Percentiles rank a stretch among this genome's conserved stretches.
Conservation (phyloP, 2,113 vertebrate genomes). For the Columba janthina region DNA sequence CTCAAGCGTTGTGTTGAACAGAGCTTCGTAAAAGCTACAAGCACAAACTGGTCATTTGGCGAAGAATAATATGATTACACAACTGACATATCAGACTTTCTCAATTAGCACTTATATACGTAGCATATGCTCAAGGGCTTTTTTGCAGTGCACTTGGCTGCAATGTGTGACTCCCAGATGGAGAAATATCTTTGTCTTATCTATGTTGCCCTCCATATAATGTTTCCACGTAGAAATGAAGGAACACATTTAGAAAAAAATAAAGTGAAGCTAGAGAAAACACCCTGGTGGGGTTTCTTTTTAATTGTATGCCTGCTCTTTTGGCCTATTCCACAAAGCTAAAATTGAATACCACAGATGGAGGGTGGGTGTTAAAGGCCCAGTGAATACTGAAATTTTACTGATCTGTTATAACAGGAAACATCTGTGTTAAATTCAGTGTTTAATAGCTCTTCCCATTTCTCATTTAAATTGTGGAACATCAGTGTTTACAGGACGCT, state of each 20-base stretch:
- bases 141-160: constrained; percentile 8
- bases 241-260: neutral
- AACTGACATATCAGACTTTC: neutral
- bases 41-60: constrained; percentile 2
- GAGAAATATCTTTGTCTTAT: neutral
- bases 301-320: neutral
- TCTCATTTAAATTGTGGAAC: neutral
- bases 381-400: neutral
- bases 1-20: neutral
- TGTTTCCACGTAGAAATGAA: neutral
- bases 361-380: neutral
- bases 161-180: neutral
- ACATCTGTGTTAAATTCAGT: constrained; percentile 24
- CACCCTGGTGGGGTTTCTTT: neutral
- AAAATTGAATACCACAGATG: neutral
- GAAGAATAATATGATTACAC: neutral
- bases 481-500: neutral
- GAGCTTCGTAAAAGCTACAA: neutral
- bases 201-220: neutral
- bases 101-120: neutral
- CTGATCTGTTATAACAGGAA: constrained; percentile 1
- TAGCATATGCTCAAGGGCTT: neutral
- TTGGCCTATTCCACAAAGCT: neutral
- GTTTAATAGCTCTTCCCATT: neutral
- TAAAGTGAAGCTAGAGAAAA: neutral